These are phyloP conservation scores for Chaetura pelagica DNA, from an alignment of 2,113 vertebrate genomes.

Conservation along the genomic window DNA sequence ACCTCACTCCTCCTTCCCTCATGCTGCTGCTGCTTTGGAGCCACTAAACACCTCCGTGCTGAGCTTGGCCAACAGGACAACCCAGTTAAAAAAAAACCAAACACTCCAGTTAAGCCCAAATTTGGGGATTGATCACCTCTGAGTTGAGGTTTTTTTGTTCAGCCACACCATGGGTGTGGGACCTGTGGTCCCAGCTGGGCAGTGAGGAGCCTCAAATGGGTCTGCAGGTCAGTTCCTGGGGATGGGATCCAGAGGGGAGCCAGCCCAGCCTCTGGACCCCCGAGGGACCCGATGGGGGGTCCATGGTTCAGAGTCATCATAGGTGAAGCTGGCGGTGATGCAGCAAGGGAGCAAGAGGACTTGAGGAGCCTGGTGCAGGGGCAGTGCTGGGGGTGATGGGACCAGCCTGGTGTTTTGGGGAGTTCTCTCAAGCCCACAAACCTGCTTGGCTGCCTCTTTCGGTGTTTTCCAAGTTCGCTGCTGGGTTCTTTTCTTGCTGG, in stretches of 20 bases:
- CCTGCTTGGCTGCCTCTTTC: background rate
- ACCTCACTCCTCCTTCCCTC: background rate
- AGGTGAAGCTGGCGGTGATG: background rate
- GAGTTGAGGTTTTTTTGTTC: background rate
- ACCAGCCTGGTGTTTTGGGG: background rate
- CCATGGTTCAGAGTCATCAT: background rate
- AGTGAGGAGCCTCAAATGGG: accelerated
- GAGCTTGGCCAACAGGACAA: background rate
- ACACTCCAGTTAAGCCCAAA: background rate
- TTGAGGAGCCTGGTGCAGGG: background rate
- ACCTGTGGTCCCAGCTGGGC: background rate
- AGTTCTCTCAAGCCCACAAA: accelerated
- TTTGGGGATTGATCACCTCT: background rate
- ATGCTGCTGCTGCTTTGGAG: background rate
- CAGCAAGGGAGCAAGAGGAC: background rate
- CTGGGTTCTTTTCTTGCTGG: background rate
- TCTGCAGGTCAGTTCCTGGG: background rate
- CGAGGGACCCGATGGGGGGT: background rate
- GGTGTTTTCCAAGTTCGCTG: background rate
- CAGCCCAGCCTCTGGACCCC: too few relatives aligned
- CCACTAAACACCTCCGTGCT: background rate
- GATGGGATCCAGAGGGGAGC: background rate
- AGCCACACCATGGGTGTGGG: too few relatives aligned
- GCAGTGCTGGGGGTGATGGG: background rate
- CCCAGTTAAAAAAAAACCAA: background rate